A percentile compares a stretch with the other conserved stretches of the same genome.
phyloP scores from a whole-genome alignment of 2,113 vertebrate genomes.

The Sinocyclocheilus anshuiensis region DNA sequence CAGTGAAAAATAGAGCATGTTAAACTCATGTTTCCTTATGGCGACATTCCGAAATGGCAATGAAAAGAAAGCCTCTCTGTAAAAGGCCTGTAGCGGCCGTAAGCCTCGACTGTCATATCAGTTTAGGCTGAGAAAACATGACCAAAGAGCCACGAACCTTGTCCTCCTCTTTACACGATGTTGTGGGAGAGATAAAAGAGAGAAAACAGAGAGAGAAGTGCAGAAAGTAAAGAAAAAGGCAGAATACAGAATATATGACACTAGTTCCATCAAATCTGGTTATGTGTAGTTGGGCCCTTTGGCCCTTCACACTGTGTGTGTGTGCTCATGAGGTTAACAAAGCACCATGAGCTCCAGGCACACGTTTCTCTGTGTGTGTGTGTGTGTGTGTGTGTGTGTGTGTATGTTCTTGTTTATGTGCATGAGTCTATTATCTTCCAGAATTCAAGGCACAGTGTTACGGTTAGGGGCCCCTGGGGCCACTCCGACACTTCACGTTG shows the following conservation, averaged over 20 bases:
- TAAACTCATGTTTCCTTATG: background rate
- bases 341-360: background rate
- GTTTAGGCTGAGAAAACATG: conserved; percentile 20
- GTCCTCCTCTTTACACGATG: background rate
- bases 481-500: conserved; percentile 34
- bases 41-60: background rate
- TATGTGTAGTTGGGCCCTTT: conserved; percentile 1
- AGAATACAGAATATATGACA: background rate
- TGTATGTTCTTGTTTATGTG: conserved; percentile 20
- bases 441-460: conserved; percentile 14
- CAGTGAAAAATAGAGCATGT: conserved; percentile 28
- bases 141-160: conserved; percentile 10
- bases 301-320: conserved; percentile 7
- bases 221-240: background rate
- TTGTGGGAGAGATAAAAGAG: background rate
- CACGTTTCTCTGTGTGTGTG: conserved; percentile 18
- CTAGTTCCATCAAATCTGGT: conserved; percentile 28
- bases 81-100: background rate
- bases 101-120: conserved; percentile 20
- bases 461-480: conserved; percentile 24
- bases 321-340: conserved; percentile 14
- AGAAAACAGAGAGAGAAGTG: background rate
- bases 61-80: conserved; percentile 27
- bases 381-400: conserved; percentile 13
- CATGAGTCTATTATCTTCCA: conserved; percentile 23